Evolutionary conservation across 2,888 invertebrate genomes (phyloP), one percentile per base, ranked within the genome.

Genomic region (Sesia apiformis): DNA sequence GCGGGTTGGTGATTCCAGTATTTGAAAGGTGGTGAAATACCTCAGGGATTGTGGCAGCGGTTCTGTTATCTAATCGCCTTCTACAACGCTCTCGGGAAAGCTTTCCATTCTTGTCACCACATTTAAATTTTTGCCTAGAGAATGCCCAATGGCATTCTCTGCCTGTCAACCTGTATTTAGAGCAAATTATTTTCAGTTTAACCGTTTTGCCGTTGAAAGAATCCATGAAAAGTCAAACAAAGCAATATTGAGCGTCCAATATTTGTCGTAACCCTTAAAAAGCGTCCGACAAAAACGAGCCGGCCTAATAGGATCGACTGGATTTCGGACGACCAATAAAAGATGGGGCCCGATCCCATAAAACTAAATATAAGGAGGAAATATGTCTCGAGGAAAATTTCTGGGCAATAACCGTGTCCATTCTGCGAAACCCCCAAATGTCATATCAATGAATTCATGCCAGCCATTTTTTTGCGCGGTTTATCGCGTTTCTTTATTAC

Each of bases 371-470:
- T 88, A 84, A 85, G 81, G 56, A 81, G 53, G 40, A 55, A 55
- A 57, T 56, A 57, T 58, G 54, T 72, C 70, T 70, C 60, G 69
- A 67, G 68, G 71, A 68, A 68, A 71, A 64, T 67, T 71, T 64
- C 70, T 69, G 63, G 64, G 76, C 76, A 67, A 81, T 81, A 84
- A 81, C 80, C 76, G 78, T 76, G 84, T 74, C 83, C 84, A 81
- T 86, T 84, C 75, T 74, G 70, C 70, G 67, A 77, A 78, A 77
- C 79, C 84, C 59, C 77, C 84, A 76, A 87, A 89, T 85, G 88
- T 86, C 87, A 88, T 88, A 88, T 81, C 89, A 77, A 88, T 89
- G 89, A 87, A 89, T 88, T 89, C 89, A 89, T 87, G 87, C 75
- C 73, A 67, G 74, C 75, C 74, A 78, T 85, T 89, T 89, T 84